phyloP scores from a whole-genome alignment of 2,797 vertebrate genomes.

The Sarcophilus harrisii region DNA sequence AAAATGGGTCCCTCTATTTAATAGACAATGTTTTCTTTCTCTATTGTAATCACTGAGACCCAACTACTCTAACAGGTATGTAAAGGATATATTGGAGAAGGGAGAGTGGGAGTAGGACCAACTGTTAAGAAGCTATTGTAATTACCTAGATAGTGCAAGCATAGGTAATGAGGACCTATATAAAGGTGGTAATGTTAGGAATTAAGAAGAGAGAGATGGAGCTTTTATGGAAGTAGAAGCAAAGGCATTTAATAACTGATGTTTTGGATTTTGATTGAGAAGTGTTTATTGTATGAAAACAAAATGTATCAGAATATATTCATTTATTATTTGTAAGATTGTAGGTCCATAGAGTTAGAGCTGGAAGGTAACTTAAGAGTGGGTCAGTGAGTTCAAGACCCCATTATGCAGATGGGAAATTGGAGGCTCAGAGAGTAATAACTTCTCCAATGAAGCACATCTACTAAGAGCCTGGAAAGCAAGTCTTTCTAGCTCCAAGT shows the following conservation, averaged over 20 bases:
- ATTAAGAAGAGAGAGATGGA: neutral
- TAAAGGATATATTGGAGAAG: neutral
- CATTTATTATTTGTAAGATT: neutral
- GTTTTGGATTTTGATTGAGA: neutral
- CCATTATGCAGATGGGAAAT: neutral
- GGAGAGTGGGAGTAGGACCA: neutral
- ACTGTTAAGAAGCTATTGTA: neutral
- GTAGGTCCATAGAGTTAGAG: neutral
- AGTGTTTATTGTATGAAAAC: neutral
- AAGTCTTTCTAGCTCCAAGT: neutral
- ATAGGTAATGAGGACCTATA: neutral
- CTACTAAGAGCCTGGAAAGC: neutral
- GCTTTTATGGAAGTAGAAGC: neutral
- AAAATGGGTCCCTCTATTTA: neutral
- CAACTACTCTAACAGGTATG: neutral
- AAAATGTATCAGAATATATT: neutral
- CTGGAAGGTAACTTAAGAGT: neutral
- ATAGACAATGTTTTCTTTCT: neutral
- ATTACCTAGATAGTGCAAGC: neutral
- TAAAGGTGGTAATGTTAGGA: neutral
- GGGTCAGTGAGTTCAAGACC: neutral
- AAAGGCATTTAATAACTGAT: neutral
- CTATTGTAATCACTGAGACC: neutral
- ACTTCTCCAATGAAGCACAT: neutral
- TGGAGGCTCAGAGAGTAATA: neutral